Conservation (phyloP, 2,113 vertebrate species). For the Glaucomys volans region DNA sequence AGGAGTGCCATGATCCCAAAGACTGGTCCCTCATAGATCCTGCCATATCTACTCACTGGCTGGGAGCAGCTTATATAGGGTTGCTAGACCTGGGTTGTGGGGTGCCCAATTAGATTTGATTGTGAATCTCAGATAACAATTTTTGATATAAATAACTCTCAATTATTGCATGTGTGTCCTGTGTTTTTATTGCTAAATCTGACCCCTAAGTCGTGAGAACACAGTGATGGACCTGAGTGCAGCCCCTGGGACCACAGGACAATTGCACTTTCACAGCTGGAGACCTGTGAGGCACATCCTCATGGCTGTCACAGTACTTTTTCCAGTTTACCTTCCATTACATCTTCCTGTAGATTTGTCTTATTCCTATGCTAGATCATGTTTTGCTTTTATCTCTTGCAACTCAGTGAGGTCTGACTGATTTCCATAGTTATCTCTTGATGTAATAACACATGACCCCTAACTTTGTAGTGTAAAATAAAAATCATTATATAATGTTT, state of each 20-base stretch:
- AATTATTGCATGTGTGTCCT: not conserved
- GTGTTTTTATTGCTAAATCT: not conserved
- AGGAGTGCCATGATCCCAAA: not conserved
- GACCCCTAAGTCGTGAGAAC: not conserved
- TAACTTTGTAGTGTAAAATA: not conserved
- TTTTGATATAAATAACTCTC: not conserved
- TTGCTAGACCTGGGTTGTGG: not conserved
- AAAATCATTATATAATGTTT: not conserved
- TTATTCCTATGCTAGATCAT: not conserved
- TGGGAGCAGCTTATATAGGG: not conserved
- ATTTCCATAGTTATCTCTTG: not conserved
- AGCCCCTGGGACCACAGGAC: not conserved
- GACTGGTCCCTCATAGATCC: not conserved
- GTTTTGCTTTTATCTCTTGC: not conserved
- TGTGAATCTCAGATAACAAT: not conserved
- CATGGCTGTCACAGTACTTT: fast-evolving
- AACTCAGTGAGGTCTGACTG: not conserved
- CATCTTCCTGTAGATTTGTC: not conserved
- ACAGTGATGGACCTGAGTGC: not conserved
- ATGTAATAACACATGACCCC: not conserved
- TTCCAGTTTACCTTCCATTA: not conserved
- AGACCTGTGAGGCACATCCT: not conserved
- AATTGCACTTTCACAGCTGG: not conserved
- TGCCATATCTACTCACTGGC: not conserved
- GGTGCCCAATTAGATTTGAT: not conserved